phyloP scores from a whole-genome alignment of 2,888 invertebrate genomes.

The Drosophila mulleri region DNA sequence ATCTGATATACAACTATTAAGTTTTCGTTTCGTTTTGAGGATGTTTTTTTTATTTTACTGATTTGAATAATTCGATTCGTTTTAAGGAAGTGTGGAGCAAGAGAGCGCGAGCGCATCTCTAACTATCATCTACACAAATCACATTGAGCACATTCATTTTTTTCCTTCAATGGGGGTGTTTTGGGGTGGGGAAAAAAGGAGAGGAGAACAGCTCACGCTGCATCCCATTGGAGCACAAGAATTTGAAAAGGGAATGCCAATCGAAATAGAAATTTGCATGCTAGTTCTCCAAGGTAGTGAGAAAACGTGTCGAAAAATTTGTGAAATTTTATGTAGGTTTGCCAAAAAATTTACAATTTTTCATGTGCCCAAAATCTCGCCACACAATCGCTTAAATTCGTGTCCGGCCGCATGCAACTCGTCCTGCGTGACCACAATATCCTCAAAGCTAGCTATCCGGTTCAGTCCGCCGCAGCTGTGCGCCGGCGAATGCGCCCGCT shows the following conservation, averaged over 20 bases:
- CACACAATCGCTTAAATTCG: slow-evolving; percentile 82
- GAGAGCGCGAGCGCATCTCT: slow-evolving; percentile 37
- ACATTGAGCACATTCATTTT: slow-evolving; percentile 46
- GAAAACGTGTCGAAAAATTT: slow-evolving; percentile 61
- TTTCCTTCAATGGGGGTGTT: not conserved
- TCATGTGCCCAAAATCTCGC: slow-evolving; percentile 66
- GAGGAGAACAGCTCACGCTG: not conserved
- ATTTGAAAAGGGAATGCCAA: slow-evolving; percentile 13
- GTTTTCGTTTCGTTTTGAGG: slow-evolving; percentile 21
- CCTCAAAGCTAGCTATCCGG: slow-evolving; percentile 69
- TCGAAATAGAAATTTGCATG: slow-evolving; percentile 6
- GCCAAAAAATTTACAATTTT: slow-evolving; percentile 79
- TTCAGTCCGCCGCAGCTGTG: not conserved
- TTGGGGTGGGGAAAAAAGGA: not conserved
- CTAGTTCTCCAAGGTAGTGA: not conserved
- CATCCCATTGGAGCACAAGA: slow-evolving; percentile 10
- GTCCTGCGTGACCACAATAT: slow-evolving; percentile 80
- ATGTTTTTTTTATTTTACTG: slow-evolving; percentile 8
- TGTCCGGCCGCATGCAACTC: slow-evolving; percentile 77
- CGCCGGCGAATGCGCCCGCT: slow-evolving; percentile 64
- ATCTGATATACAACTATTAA: slow-evolving; percentile 1
- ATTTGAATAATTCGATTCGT: slow-evolving; percentile 37
- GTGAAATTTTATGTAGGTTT: slow-evolving; percentile 63
- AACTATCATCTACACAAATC: slow-evolving; percentile 41
- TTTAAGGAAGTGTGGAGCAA: slow-evolving; percentile 16